Base-by-base conservation (phyloP, 2,888 invertebrate species). In the Sepiola atlantica region DNA sequence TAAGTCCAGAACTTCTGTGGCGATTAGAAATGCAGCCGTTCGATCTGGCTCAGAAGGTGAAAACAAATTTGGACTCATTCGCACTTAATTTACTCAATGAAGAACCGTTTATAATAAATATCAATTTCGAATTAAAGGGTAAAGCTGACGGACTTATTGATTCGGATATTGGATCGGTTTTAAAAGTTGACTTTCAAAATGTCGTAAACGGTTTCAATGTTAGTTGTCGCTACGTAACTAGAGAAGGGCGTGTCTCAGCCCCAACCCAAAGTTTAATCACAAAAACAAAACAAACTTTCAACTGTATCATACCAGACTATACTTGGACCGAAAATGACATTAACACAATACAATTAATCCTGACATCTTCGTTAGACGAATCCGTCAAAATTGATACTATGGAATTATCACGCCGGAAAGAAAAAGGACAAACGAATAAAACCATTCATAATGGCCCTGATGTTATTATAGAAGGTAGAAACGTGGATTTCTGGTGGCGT, bases 401-500 rank as follows among this genome's bases (percentile, higher is more conserved):
- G 28, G 94, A 94, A 61, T 94, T 96, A 18, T 95, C 96, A 92
- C 95, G 95, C 92, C 95, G 96, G 90, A 95, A 95, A 1, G 95
- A 96, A 95, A 94, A 95, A 10, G 95, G 96, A 18, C 96, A 96
- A 32, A 94, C 94, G 93, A 94, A 95, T 8, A 92, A 94, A 55
- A 95, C 94, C 0, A 95, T 96, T 32, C 95, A 95, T 93, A 95
- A 94, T 35, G 95, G 95, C 90, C 95, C 96, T 55, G 95, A 96
- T 32, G 90, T 95, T 2, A 95, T 96, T 18, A 95, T 96, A 57
- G 96, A 96, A 61, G 96, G 95, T 0, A 95, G 95, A 3, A 95
- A 95, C 92, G 95, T 96, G 28, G 95, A 96, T 94, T 96, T 96
- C 94, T 96, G 96, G 95, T 96, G 96, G 96, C 94, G 95, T 1